Evolutionary conservation across 2,113 vertebrate species (phyloP).

Genomic region (Clarias gariepinus): DNA sequence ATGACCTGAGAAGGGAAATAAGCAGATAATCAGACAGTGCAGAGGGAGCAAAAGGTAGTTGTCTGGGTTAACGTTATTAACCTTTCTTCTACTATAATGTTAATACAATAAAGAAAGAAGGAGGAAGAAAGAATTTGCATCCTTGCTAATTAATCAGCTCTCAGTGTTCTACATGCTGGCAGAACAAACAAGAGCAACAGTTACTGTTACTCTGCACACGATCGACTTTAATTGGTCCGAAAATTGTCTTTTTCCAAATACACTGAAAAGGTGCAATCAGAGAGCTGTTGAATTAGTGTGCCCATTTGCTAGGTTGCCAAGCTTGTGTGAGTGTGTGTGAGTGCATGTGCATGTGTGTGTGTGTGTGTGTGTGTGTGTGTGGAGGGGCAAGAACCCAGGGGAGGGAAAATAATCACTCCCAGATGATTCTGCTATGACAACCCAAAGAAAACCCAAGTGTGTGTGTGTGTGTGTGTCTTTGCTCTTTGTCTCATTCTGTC

Average conservation of each 20-base stretch:
- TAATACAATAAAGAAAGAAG: no score
- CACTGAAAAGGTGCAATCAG: conserved; percentile 34
- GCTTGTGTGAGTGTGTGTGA: background rate
- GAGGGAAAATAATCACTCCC: conserved; percentile 54
- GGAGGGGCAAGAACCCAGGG: conserved; percentile 27
- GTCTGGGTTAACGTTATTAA: conserved; percentile 44
- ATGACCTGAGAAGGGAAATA: conserved; percentile 57
- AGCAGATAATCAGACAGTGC: conserved; percentile 40
- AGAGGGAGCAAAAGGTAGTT: conserved; percentile 32
- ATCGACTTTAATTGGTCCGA: conserved; percentile 66
- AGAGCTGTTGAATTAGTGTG: conserved; percentile 25
- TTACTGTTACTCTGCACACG: conserved; percentile 45
- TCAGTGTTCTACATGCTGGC: conserved; percentile 59
- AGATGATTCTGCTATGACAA: conserved; percentile 53
- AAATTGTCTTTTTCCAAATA: conserved; percentile 52
- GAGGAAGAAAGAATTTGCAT: background rate
- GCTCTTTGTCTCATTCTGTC: conserved; percentile 16
- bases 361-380: background rate
- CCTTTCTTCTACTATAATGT: background rate
- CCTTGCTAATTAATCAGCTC: conserved; percentile 64
- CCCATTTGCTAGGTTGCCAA: conserved; percentile 51
- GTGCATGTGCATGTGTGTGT: conserved; percentile 36
- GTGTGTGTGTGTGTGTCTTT: background rate
- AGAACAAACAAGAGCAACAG: conserved; percentile 52
- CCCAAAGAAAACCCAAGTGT: conserved; percentile 49